Conservation (phyloP, 1,140 invertebrate genomes). For the Muscidifurax raptorellus region DNA sequence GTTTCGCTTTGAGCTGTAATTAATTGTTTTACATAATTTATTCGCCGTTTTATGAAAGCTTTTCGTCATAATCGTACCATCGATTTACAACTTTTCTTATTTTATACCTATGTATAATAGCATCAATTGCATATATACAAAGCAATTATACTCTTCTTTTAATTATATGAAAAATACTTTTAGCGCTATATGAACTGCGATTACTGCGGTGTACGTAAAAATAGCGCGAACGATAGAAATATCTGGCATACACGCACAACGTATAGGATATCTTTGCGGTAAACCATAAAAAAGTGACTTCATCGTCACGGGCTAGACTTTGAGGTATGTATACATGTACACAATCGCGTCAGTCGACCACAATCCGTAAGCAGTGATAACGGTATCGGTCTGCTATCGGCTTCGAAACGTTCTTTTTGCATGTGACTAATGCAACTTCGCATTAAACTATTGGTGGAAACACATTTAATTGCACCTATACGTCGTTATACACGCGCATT, state of each 20-base stretch:
- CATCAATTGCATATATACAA: neutral
- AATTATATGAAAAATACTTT: neutral
- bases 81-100: too few relatives aligned
- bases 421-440: neutral
- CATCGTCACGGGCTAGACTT: neutral
- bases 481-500: neutral
- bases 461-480: neutral
- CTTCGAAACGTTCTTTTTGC: constrained; percentile 5
- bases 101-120: too few relatives aligned
- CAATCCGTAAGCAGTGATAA: constrained; percentile 17
- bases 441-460: neutral
- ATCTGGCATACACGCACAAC: neutral
- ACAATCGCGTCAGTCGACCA: constrained; percentile 1
- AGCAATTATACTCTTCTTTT: neutral
- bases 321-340: neutral
- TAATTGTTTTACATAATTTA: neutral
- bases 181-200: neutral
- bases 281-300: neutral
- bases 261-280: constrained; percentile 13
- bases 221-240: neutral
- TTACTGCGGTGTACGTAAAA: neutral
- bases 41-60: neutral
- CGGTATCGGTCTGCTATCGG: neutral
- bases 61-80: neutral
- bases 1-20: neutral